A percentile compares a stretch with the other conserved stretches of the same genome.
These are phyloP conservation scores for Sebastes taczanowskii DNA, from an alignment of 2,797 vertebrate species.

Conservation along the genomic window DNA sequence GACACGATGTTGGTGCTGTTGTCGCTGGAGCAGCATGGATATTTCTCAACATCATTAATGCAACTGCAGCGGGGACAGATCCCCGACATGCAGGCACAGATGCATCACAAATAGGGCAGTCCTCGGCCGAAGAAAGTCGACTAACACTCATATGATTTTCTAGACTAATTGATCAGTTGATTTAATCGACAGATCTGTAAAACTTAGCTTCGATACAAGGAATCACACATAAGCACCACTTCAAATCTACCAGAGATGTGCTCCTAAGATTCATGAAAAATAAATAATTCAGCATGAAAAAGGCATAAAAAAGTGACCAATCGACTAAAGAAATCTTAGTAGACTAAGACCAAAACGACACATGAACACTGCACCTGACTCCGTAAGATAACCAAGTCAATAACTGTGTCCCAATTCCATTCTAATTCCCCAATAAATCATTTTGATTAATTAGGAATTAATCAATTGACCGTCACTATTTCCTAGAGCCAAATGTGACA, in stretches of 20 bases:
- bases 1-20: conserved; percentile 59
- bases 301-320: no score
- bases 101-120: conserved; percentile 1
- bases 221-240: no score
- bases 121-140: no score
- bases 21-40: conserved; percentile 50
- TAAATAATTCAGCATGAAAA: no score
- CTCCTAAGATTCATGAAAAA: no score
- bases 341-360: neutral
- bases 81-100: conserved; percentile 19
- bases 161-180: no score
- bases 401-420: neutral
- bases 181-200: no score
- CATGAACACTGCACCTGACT: neutral
- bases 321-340: no score
- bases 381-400: neutral
- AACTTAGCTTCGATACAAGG: no score
- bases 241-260: no score
- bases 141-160: no score
- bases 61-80: conserved; percentile 23
- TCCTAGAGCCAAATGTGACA: neutral
- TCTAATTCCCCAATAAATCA: neutral
- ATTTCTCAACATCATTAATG: conserved; percentile 66
- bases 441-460: neutral
- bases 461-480: neutral